phyloP scores from a whole-genome alignment of 2,888 invertebrate genomes.

The Ophioninae sp. region DNA sequence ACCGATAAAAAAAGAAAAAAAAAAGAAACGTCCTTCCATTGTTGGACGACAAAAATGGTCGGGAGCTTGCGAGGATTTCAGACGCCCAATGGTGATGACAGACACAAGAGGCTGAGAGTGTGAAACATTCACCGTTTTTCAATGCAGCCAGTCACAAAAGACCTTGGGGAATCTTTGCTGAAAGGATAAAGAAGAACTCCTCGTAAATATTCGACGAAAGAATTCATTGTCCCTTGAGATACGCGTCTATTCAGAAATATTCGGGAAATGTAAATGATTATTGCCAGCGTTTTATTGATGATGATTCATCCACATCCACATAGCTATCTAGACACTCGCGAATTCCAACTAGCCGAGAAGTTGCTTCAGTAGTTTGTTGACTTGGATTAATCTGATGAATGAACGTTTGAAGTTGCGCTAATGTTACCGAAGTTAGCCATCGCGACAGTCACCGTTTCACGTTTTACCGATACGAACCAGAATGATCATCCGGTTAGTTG shows the following conservation, averaged over 20 bases:
- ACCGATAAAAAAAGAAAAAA: constrained; percentile 61
- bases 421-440: background rate
- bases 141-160: constrained; percentile 1
- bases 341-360: background rate
- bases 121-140: constrained; percentile 3
- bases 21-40: constrained; percentile 67
- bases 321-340: background rate
- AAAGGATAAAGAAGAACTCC: background rate
- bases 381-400: background rate
- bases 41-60: constrained; percentile 67
- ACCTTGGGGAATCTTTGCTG: constrained; percentile 1
- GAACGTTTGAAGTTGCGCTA: background rate
- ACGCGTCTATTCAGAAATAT: background rate
- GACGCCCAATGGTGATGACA: background rate
- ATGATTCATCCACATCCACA: background rate
- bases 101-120: constrained; percentile 10
- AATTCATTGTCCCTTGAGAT: background rate
- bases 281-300: background rate
- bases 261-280: background rate
- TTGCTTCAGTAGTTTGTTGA: background rate
- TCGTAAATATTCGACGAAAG: constrained; percentile 17
- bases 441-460: background rate
- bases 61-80: constrained; percentile 57
- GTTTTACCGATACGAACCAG: background rate
- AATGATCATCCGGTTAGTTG: background rate